Evolutionary conservation across 2,797 vertebrate species (phyloP).

Genomic region (Hemibagrus guttatus): DNA sequence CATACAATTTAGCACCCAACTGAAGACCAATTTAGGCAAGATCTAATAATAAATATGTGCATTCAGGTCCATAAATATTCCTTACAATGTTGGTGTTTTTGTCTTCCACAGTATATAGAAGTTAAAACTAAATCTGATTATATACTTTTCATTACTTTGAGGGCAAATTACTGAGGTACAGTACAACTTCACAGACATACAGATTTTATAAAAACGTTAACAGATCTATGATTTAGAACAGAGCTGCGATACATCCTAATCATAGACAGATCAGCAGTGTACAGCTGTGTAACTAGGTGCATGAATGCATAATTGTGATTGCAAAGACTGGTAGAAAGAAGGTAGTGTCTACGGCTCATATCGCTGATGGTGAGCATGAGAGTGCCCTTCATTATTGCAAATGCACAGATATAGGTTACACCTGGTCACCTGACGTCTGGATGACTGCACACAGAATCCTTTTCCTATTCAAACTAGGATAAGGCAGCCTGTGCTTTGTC

Average conservation of each 20-base stretch:
- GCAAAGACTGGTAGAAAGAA: neutral
- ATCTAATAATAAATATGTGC: neutral
- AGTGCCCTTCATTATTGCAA: neutral
- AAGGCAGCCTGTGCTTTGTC: neutral
- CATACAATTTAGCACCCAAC: neutral
- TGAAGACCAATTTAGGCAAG: neutral
- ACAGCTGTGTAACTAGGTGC: neutral
- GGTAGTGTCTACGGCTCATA: neutral
- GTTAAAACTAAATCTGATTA: neutral
- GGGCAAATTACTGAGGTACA: neutral
- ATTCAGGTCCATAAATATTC: neutral
- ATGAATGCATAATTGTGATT: neutral
- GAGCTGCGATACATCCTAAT: neutral
- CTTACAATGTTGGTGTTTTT: neutral
- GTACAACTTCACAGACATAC: no score
- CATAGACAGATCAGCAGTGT: neutral
- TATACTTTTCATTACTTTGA: neutral
- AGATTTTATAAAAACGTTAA: neutral
- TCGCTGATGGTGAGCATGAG: neutral
- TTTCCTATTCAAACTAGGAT: constrained; percentile 12
- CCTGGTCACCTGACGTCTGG: neutral
- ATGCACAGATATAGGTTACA: neutral
- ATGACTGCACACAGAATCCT: neutral
- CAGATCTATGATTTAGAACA: neutral
- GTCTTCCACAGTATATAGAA: neutral